Base-by-base conservation (phyloP, 2,113 vertebrate genomes). In the Plestiodon gilberti region DNA sequence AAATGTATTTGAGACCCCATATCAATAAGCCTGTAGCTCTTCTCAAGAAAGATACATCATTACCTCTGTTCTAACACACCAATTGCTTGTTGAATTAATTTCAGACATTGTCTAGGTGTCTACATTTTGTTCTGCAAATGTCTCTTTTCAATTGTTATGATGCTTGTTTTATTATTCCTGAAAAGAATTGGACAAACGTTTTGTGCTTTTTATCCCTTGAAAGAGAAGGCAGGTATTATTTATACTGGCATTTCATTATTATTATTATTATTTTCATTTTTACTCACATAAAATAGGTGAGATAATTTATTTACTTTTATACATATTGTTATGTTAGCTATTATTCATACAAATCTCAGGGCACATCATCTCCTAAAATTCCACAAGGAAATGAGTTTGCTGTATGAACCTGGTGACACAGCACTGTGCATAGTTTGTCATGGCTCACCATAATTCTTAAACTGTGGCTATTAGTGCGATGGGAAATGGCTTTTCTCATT, bases 1-100 rank as follows among this genome's bases (percentile, higher is more conserved):
- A 85, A 74, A 87, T 61, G 1, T 14, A 90, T 75, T 11, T 76
- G 73, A 62, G 33, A 67, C 7, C 78, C 61, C 9, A 74, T 82
- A 84, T 69, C 73, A 62, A 83, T 28, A 79, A 85, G 69, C 20
- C 64, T 65, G 73, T 83, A 75, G 4, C 6, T 86, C 13, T 91
- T 25, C 65, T 84, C 28, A 78, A 86, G 76, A 75, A 92, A 75
- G n/a, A 84, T 40, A 57, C 75, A 4, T 48, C 2, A 22, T 25
- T 76, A 78, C 33, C 17, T 90, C 69, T 85, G 18, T 81, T 57
- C 84, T 73, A 55, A 65, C 52, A 83, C 2, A 55, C 3, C 57
- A 28, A 9, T 7, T 90, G 75, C 64, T 75, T 65, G 75, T 83
- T 75, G 82, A 89, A 48, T 84, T 90, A 61, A 71, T 92, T 28